These are phyloP conservation scores for Telmatochromis sp. DNA, from an alignment of 2,113 vertebrate genomes.

Conservation along the genomic window DNA sequence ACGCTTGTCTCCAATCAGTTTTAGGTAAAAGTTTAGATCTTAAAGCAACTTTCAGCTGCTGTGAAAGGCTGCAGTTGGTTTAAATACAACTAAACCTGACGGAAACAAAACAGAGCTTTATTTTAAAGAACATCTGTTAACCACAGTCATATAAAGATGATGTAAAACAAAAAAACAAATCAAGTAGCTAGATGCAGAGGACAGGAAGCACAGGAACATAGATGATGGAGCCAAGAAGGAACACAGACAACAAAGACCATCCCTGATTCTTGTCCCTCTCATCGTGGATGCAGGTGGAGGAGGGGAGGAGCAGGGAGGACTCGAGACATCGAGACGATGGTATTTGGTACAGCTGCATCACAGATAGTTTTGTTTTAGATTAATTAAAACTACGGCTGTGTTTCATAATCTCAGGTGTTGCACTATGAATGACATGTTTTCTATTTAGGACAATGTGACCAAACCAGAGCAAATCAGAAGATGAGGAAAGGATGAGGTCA, in stretches of 20 bases:
- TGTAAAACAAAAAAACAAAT: not conserved
- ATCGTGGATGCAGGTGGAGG: rapidly evolving
- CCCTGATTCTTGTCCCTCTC: not conserved
- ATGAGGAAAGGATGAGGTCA: not conserved
- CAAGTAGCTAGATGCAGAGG: not conserved
- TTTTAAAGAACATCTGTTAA: not conserved
- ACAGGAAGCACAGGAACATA: not conserved
- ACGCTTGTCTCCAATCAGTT: not conserved
- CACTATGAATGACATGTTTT: not conserved
- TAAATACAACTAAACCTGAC: not conserved
- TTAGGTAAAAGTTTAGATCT: not conserved
- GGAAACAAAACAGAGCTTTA: not conserved
- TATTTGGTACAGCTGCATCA: not conserved
- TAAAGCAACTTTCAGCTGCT: rapidly evolving
- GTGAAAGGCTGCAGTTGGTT: not conserved
- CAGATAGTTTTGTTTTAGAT: rapidly evolving
- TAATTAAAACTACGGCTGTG: rapidly evolving
- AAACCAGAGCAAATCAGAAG: not conserved
- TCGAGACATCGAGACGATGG: not conserved
- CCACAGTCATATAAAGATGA: not conserved
- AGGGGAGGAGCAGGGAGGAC: not conserved
- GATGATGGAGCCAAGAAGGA: not conserved
- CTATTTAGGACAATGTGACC: not conserved
- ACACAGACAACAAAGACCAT: not conserved
- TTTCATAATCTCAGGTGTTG: not conserved